phyloP scores from a whole-genome alignment of 2,113 vertebrate species.

The Erythrolamprus reginae region DNA sequence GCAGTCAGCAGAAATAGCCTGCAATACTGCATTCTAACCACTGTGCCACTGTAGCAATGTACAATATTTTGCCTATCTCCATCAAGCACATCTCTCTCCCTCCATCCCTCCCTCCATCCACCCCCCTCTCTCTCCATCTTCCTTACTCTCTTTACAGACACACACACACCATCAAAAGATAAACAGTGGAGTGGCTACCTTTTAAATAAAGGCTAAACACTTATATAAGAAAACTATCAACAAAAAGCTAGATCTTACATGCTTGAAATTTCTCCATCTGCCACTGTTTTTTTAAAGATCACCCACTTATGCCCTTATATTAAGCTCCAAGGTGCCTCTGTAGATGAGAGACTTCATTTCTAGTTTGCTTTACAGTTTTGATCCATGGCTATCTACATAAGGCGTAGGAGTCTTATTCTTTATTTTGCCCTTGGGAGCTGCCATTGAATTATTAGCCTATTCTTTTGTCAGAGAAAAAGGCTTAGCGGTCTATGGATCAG shows the following conservation, averaged over 20 bases:
- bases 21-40: too few relatives aligned
- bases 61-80: too few relatives aligned
- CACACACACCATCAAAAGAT: not conserved
- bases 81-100: too few relatives aligned
- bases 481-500: not conserved
- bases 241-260: not conserved
- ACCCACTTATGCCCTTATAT: not conserved
- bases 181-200: not conserved
- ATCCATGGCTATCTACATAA: not conserved
- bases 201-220: not conserved
- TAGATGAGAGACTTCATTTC: conserved; percentile 3
- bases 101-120: too few relatives aligned
- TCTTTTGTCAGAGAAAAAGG: not conserved
- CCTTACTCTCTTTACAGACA: not conserved
- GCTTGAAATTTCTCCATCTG: not conserved
- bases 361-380: conserved; percentile 20
- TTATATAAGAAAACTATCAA: not conserved
- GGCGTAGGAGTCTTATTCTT: not conserved
- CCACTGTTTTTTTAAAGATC: not conserved
- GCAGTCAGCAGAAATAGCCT: too few relatives aligned
- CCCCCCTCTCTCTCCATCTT: not conserved
- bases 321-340: not conserved
- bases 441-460: conserved; percentile 5
- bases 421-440: not conserved
- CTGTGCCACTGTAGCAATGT: too few relatives aligned